Conservation (phyloP, 2,888 invertebrate genomes). For the Altica lythri region DNA sequence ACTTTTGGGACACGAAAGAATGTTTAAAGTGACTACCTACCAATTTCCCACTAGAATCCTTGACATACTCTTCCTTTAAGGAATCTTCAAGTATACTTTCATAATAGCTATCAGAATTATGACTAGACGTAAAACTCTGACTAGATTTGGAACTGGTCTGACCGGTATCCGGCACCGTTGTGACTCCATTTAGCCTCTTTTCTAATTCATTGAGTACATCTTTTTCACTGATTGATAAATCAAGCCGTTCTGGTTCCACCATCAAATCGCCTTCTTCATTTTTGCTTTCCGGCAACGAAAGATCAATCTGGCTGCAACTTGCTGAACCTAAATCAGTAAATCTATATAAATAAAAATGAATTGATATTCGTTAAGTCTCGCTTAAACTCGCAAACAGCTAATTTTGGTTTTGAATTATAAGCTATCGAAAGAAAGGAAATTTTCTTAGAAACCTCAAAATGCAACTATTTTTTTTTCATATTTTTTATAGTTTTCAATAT, state of each 20-base stretch:
- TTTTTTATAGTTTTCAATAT: no score
- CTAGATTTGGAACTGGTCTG: slow-evolving; percentile 33
- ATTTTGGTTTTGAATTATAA: no score
- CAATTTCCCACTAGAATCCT: slow-evolving; percentile 46
- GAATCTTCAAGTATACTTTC: slow-evolving; percentile 53
- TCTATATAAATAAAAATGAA: no score
- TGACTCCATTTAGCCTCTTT: slow-evolving; percentile 44
- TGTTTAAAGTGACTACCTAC: slow-evolving; percentile 25
- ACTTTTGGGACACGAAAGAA: background rate
- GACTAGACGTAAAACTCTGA: slow-evolving; percentile 48
- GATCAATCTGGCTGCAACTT: slow-evolving; percentile 40
- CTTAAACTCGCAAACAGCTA: no score
- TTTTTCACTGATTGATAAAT: slow-evolving; percentile 53
- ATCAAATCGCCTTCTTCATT: slow-evolving; percentile 38
- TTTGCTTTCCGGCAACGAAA: slow-evolving; percentile 33
- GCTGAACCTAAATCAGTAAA: slow-evolving; percentile 43
- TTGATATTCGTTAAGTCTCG: no score
- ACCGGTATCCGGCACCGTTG: slow-evolving; percentile 28
- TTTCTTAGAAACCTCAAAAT: no score
- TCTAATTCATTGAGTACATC: slow-evolving; percentile 55
- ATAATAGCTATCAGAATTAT: slow-evolving; percentile 53
- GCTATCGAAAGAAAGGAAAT: no score
- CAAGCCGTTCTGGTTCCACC: slow-evolving; percentile 46
- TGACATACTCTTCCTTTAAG: slow-evolving; percentile 50
- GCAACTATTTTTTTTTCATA: no score